These are phyloP conservation scores for Protaetia brevitarsis DNA, from an alignment of 1,140 invertebrate species.

Conservation along the genomic window DNA sequence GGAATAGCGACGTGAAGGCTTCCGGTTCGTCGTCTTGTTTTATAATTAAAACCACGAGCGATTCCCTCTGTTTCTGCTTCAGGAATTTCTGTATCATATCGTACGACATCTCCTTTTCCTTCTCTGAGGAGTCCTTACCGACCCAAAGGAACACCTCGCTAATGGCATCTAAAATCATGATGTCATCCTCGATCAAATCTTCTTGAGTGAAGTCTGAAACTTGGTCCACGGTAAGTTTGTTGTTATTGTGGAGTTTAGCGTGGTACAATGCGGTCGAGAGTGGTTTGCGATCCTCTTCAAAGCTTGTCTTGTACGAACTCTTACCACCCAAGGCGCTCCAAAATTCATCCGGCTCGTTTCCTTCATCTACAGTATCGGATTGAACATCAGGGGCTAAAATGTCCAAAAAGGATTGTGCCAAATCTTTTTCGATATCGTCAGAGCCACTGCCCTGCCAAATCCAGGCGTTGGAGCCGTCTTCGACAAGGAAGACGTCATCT, in stretches of 20 bases:
- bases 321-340: constrained; percentile 71
- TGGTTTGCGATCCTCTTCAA: constrained; percentile 45
- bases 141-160: constrained; percentile 75
- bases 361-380: constrained; percentile 62
- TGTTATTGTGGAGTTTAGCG: constrained; percentile 57
- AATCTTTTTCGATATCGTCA: constrained; percentile 27
- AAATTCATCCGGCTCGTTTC: constrained; percentile 69
- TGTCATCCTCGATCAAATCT: constrained; percentile 72
- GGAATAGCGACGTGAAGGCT: constrained; percentile 67
- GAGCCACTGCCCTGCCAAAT: constrained; percentile 66
- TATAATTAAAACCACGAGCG: constrained; percentile 60
- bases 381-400: constrained; percentile 48
- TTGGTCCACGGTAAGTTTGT: constrained; percentile 66
- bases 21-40: constrained; percentile 67
- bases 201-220: constrained; percentile 62
- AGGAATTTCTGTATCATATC: constrained; percentile 59
- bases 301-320: constrained; percentile 54
- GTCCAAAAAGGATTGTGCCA: constrained; percentile 27
- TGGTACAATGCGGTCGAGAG: constrained; percentile 62
- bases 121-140: constrained; percentile 65
- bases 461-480: constrained; percentile 57
- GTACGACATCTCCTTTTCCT: constrained; percentile 60
- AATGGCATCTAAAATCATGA: constrained; percentile 71
- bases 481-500: constrained; percentile 68
- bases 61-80: constrained; percentile 55